Conservation (phyloP, 2,113 vertebrate genomes). For the Malurus melanocephalus region DNA sequence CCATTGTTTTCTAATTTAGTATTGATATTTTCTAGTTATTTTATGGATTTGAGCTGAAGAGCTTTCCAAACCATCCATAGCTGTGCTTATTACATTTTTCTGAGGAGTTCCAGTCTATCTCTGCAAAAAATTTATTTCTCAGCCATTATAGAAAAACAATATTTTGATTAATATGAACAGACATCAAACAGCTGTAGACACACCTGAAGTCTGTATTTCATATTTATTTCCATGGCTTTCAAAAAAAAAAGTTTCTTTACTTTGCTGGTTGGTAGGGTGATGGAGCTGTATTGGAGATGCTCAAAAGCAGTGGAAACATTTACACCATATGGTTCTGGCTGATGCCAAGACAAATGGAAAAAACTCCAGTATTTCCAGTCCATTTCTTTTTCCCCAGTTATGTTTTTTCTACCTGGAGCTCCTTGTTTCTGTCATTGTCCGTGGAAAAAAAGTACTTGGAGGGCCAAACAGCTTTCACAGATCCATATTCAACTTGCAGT, state of each 20-base stretch:
- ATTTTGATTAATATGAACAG: background rate
- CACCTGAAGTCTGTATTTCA: background rate
- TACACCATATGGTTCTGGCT: background rate
- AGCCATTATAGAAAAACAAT: background rate
- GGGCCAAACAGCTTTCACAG: fast-evolving
- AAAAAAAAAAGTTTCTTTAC: background rate
- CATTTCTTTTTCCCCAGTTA: fast-evolving
- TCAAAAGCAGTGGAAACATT: background rate
- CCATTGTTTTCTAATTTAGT: background rate
- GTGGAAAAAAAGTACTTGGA: background rate
- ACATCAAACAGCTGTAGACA: background rate
- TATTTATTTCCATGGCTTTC: background rate
- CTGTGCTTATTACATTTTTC: background rate
- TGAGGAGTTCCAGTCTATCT: background rate
- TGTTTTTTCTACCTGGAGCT: background rate
- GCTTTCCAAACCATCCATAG: background rate
- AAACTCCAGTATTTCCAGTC: background rate
- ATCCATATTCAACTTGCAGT: background rate
- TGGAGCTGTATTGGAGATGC: background rate
- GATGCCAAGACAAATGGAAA: background rate
- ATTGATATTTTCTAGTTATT: background rate
- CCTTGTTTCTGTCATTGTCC: background rate
- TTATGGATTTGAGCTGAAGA: background rate
- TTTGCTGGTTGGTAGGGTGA: background rate
- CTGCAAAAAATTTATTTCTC: background rate